Evolutionary conservation across 2,888 invertebrate genomes (phyloP).

Genomic region (Epinotia brunnichana): DNA sequence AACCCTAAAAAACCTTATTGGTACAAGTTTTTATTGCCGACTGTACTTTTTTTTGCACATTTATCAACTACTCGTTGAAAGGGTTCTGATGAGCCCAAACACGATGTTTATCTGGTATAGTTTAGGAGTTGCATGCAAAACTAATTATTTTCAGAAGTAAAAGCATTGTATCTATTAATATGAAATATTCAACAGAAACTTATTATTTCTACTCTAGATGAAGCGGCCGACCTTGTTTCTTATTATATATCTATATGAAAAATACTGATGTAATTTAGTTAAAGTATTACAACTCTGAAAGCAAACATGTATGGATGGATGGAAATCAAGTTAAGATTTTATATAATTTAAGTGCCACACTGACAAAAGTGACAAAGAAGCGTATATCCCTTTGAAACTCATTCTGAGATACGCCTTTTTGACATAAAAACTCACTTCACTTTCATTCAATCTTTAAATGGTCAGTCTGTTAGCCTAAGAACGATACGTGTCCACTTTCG

Average conservation of each 20-base stretch:
- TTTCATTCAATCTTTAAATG: slow-evolving; percentile 33
- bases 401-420: neutral
- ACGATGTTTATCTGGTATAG: no score
- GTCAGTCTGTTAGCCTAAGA: slow-evolving; percentile 22
- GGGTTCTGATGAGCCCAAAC: no score
- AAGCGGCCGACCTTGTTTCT: slow-evolving; percentile 2
- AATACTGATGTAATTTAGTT: slow-evolving; percentile 12
- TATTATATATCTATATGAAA: neutral
- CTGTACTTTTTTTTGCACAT: no score
- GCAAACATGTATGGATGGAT: neutral
- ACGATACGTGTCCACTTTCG: slow-evolving; percentile 35
- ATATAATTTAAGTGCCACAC: neutral
- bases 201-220: slow-evolving; percentile 24
- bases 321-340: slow-evolving; percentile 3
- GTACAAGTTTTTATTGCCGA: no score
- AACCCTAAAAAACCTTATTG: no score
- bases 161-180: no score
- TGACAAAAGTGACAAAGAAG: neutral
- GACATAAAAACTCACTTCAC: neutral
- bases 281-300: slow-evolving; percentile 7
- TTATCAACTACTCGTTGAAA: no score
- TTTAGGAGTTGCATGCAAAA: no score
- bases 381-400: neutral
- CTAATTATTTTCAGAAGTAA: no score
- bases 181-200: neutral